Evolutionary conservation across 2,888 invertebrate genomes (phyloP).

Genomic region (Chouioia cunea): DNA sequence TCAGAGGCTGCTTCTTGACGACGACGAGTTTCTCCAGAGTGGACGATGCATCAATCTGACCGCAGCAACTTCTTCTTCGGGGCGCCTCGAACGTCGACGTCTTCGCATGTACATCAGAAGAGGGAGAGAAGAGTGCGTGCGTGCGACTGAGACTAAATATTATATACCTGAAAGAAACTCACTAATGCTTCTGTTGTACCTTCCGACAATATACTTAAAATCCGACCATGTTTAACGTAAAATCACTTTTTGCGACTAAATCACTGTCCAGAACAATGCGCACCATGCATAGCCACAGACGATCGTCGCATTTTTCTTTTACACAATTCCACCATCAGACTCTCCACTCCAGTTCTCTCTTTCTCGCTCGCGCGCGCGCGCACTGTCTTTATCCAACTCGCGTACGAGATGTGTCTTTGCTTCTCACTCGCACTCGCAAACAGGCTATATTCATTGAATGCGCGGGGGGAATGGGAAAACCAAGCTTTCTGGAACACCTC

Average conservation of each 20-base stretch:
- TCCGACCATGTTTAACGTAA: constrained; percentile 43
- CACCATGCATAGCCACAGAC: constrained; percentile 11
- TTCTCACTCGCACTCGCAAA: no score
- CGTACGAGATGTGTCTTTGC: no score
- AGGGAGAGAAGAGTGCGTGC: constrained; percentile 18
- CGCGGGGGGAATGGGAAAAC: no score
- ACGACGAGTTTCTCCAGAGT: constrained; percentile 15
- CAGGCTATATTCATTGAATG: no score
- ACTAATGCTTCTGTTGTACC: neutral
- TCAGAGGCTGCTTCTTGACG: constrained; percentile 26
- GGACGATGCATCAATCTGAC: constrained; percentile 36
- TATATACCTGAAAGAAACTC: no score
- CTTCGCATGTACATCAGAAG: constrained; percentile 40
- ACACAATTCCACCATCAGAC: no score
- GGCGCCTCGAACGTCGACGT: constrained; percentile 42
- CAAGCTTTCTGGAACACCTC: no score
- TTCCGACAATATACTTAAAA: constrained; percentile 26
- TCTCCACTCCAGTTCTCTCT: no score
- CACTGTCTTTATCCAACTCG: no score
- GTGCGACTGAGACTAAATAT: neutral
- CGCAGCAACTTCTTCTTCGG: constrained; percentile 10
- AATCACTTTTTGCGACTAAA: constrained; percentile 18
- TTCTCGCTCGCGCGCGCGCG: no score
- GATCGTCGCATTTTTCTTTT: constrained; percentile 40
- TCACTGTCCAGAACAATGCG: constrained; percentile 34